Base-by-base conservation (phyloP, 1,140 invertebrate species). In the Magallana angulata region DNA sequence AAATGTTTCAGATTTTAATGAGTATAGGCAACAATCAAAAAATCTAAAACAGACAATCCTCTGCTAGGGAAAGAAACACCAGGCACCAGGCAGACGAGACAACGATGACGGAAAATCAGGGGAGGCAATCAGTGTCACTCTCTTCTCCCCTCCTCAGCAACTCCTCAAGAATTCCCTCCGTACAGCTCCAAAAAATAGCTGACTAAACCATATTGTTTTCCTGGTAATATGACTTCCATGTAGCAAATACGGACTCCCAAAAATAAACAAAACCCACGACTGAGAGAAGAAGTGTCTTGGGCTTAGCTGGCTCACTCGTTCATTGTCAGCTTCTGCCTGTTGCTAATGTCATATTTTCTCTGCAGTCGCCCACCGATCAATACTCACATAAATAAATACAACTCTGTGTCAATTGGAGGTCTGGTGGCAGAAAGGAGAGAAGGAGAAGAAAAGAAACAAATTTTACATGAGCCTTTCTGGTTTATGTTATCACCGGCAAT, bases 331-430 rank as follows among this genome's bases (percentile, higher is more conserved):
- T 30, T 76, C 36, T 18, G 68, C 68, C 36, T 76, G 68, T 76
- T 76, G 68, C 68, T 76, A 76, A 76, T 76, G 68, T 76, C 68
- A 76, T 76, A 76, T 76, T 76, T 76, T 76, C 68, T 76, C 68
- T 76, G 24, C 68, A 76, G 68, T 76, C 68, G 24, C 68, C 68
- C 9, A 30, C 24, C 18, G 24, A 76, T 76, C 68, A 76, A 76
- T 76, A 76, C 68, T 76, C 24, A 24, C 18, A 76, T 76, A 76
- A 76, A 76, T 76, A 76, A 36, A 24, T 76, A 76, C 24, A 76
- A 76, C 18, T 76, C 36, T 76, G 68, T 76, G 68, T 76, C 18
- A 30, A 76, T 30, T 76, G 68, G 36, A 76, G 68, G 68, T 76
- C 68, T 76, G 68, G 18, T 30, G 36, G 36, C 36, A 48, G 36